These are phyloP conservation scores for Griposia aprilina DNA, from an alignment of 2,888 invertebrate genomes.

Conservation along the genomic window DNA sequence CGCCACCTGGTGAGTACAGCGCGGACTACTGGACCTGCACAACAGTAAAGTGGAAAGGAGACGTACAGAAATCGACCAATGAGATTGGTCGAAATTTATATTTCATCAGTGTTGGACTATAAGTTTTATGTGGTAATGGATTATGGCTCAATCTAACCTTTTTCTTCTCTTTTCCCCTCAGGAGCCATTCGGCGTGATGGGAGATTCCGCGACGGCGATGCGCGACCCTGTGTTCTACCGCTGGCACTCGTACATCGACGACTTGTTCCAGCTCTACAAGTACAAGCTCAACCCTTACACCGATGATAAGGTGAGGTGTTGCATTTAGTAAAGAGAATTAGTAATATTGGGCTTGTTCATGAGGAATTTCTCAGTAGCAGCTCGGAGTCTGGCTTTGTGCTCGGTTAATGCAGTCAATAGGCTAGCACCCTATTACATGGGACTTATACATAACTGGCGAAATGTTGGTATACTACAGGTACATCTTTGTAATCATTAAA, in stretches of 20 bases:
- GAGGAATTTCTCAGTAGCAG: neutral
- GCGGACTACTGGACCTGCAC: neutral
- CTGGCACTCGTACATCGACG: conserved; percentile 95
- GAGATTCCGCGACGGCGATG: conserved; percentile 96
- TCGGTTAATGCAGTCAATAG: too few relatives aligned
- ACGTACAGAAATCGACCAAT: neutral
- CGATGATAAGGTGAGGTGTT: conserved; percentile 82
- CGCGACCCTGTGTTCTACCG: conserved; percentile 96
- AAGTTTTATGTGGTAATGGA: neutral
- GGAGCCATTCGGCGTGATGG: conserved; percentile 96
- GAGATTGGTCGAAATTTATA: neutral
- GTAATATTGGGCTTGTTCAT: too few relatives aligned
- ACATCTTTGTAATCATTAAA: neutral
- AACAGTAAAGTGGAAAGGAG: neutral
- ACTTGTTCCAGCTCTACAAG: conserved; percentile 94
- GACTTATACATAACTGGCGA: neutral
- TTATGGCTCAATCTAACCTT: neutral
- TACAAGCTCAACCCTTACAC: conserved; percentile 92
- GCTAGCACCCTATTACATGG: too few relatives aligned
- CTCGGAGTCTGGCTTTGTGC: too few relatives aligned
- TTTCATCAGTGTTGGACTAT: neutral
- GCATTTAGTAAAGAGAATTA: neutral
- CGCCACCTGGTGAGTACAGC: conserved; percentile 91
- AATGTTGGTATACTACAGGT: neutral
- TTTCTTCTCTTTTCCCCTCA: conserved; percentile 71